phyloP scores from a whole-genome alignment of 2,797 vertebrate species.

The Ammospiza maritima region DNA sequence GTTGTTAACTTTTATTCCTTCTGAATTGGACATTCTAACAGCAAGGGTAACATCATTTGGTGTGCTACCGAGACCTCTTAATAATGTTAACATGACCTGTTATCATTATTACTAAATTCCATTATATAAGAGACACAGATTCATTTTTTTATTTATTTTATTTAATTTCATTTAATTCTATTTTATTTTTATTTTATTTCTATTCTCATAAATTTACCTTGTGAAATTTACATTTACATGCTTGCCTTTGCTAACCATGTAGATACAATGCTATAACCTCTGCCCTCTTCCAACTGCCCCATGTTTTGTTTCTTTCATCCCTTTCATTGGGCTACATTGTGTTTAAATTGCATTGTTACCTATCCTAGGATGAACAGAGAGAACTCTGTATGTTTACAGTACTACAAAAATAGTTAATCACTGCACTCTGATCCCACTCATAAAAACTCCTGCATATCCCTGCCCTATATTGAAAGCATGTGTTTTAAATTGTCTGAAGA shows the following conservation, averaged over 20 bases:
- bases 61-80: constrained; percentile 3
- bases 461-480: not conserved
- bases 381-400: not conserved
- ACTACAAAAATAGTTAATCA: not conserved
- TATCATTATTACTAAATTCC: constrained; percentile 6
- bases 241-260: not conserved
- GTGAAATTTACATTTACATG: not conserved
- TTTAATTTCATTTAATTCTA: not conserved
- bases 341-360: not conserved
- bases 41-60: constrained; percentile 4
- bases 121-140: not conserved
- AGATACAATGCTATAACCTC: not conserved
- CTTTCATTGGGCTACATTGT: not conserved
- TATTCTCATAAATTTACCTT: not conserved
- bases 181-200: not conserved
- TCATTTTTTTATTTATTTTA: not conserved
- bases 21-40: constrained; percentile 52
- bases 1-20: constrained; percentile 68
- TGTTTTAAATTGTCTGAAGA: not conserved
- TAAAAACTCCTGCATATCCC: not conserved
- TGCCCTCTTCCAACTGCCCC: not conserved
- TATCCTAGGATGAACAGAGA: not conserved
- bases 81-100: not conserved
- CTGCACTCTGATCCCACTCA: not conserved
- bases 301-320: not conserved